Evolutionary conservation across 2,888 invertebrate species (phyloP), one percentile per base, ranked within the genome.

Genomic region (Zele albiditarsus): DNA sequence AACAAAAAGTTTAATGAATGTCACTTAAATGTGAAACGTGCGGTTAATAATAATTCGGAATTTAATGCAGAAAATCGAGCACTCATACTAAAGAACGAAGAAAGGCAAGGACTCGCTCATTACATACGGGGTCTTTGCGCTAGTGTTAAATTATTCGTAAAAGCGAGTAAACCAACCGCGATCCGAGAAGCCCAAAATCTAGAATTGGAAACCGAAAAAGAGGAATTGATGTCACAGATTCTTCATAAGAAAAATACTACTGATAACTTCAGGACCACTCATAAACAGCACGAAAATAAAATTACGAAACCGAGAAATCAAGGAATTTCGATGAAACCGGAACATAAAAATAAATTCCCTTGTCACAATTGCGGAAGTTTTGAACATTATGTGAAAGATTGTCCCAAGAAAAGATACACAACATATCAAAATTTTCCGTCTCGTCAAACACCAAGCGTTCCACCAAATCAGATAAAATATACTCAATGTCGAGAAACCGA

Each of bases 91-190:
- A n/a, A 6, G 16, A 73, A 76, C 31, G 76, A 69, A 69, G 68
- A 76, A 42, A 46, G 16, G n/a, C 72, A 72, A 31, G 69, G 73
- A 0, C 3, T 68, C 0, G 53, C 42, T 3, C 75, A 75, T 58
- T 73, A 58, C 23, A 57, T 28, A 4, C 27, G 69, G 28, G 73
- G 73, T 2, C 65, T 76, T 12, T 4, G 31, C 23, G 31, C 49
- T 25, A 73, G n/a, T 25, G 68, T 76, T 14, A 75, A 62, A 71
- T 49, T 72, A 68, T 72, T 71, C n/a, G 68, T 75, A 5, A 75
- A 49, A 60, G 66, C 67, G 12, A 58, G 62, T 1, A 68, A 71
- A 58, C 75, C 75, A 57, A 10, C 28, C 31, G 65, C 57, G 4
- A 58, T 74, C 25, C 33, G 42, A 3, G 42, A 75, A 28, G 71